Conservation (phyloP, 2,113 vertebrate species). For the Hepsetus odoe region DNA sequence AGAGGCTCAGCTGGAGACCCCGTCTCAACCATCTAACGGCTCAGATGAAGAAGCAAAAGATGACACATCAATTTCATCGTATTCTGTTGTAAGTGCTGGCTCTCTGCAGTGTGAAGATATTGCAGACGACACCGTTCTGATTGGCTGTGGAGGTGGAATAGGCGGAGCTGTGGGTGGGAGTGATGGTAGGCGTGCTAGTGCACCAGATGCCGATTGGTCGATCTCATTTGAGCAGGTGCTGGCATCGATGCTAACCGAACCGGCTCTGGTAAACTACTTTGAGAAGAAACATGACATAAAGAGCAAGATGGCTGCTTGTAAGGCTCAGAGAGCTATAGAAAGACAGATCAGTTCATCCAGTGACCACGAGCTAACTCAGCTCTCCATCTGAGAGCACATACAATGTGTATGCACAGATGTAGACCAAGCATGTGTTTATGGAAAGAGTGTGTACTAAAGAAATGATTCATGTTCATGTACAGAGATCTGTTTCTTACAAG, state of each 20-base stretch:
- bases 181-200: conserved; percentile 73
- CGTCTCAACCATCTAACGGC: conserved; percentile 67
- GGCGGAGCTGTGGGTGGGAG: conserved; percentile 7
- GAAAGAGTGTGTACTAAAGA: not conserved
- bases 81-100: conserved; percentile 88
- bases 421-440: not conserved
- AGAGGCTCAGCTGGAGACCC: conserved; percentile 69
- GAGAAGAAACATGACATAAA: conserved; percentile 86
- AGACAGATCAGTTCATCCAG: conserved; percentile 89
- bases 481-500: conserved; percentile 12
- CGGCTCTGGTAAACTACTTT: conserved; percentile 91
- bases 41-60: conserved; percentile 88
- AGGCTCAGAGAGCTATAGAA: conserved; percentile 84
- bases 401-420: not conserved
- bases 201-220: conserved; percentile 89
- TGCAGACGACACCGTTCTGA: conserved; percentile 85
- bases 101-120: conserved; percentile 92
- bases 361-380: conserved; percentile 83
- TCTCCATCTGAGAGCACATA: conserved; percentile 68
- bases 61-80: conserved; percentile 91
- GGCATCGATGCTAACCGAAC: conserved; percentile 92
- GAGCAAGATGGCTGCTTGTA: conserved; percentile 79
- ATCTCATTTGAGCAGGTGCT: conserved; percentile 97
- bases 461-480: not conserved
- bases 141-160: conserved; percentile 69